Evolutionary conservation across 1,140 invertebrate genomes (phyloP).

Genomic region (Hyles vespertilio): DNA sequence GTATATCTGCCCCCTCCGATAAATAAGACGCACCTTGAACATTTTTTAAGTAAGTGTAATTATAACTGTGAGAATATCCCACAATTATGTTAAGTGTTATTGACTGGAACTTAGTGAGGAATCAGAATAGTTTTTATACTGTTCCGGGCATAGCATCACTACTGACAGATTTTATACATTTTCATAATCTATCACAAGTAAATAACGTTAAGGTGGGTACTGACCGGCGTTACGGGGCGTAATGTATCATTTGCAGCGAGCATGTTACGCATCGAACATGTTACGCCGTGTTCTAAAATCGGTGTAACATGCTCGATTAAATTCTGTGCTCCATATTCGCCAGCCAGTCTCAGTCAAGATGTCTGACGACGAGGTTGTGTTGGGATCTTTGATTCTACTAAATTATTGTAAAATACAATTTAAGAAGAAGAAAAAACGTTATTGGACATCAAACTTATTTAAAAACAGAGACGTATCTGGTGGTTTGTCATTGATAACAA

Average conservation of each 20-base stretch:
- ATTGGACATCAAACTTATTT: slow-evolving; percentile 23
- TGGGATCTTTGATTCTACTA: slow-evolving; percentile 26
- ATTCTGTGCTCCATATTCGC: slow-evolving; percentile 20
- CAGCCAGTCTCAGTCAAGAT: slow-evolving; percentile 13
- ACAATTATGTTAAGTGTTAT: no score
- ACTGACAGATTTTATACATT: no score
- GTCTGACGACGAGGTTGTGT: slow-evolving; percentile 19
- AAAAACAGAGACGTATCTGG: slow-evolving; percentile 23
- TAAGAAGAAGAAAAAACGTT: slow-evolving; percentile 29
- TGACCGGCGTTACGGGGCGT: slow-evolving; percentile 23
- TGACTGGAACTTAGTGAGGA: no score
- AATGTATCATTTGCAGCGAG: slow-evolving; percentile 27
- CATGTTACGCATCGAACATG: slow-evolving; percentile 15
- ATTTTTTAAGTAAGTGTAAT: no score
- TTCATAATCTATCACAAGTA: no score
- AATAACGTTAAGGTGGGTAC: no score
- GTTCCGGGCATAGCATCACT: no score
- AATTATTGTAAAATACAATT: slow-evolving; percentile 28
- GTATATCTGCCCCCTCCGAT: no score
- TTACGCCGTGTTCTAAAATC: slow-evolving; percentile 24
- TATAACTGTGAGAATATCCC: no score
- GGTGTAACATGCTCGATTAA: slow-evolving; percentile 26
- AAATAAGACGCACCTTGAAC: no score
- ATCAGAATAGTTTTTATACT: no score
- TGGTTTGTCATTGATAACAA: slow-evolving; percentile 26